Percentiles rank a stretch among this genome's conserved stretches.
phyloP scores from a whole-genome alignment of 1,140 invertebrate genomes.

The Ptiloglossa arizonensis region DNA sequence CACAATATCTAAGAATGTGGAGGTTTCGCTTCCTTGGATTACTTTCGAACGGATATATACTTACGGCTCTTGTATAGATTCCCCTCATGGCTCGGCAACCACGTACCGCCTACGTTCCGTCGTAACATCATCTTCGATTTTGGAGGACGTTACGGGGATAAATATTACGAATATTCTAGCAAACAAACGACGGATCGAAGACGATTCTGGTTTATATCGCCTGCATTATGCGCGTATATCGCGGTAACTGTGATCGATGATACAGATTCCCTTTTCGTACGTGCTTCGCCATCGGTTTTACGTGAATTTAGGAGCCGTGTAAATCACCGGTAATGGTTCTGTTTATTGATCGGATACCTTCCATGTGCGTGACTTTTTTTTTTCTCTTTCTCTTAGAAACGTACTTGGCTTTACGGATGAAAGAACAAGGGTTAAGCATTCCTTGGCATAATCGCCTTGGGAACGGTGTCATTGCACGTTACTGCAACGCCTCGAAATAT shows the following conservation, averaged over 20 bases:
- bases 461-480: slow-evolving; percentile 60
- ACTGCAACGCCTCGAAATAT: slow-evolving; percentile 6
- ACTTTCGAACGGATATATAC: slow-evolving; percentile 27
- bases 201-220: slow-evolving; percentile 20
- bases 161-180: slow-evolving; percentile 55
- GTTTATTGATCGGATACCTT: background rate
- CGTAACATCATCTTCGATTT: slow-evolving; percentile 53
- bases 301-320: background rate
- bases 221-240: slow-evolving; percentile 9
- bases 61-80: background rate
- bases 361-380: background rate
- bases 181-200: slow-evolving; percentile 16
- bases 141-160: slow-evolving; percentile 39
- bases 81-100: slow-evolving; percentile 9
- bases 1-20: slow-evolving; percentile 60
- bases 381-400: background rate
- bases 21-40: slow-evolving; percentile 37
- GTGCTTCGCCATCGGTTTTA: background rate
- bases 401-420: slow-evolving; percentile 39
- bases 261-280: background rate
- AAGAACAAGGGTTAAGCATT: slow-evolving; percentile 52
- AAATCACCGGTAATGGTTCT: background rate
- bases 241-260: background rate
- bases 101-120: slow-evolving; percentile 45
- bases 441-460: slow-evolving; percentile 56